Conservation (phyloP, 2,888 invertebrate genomes). For the Dermolepida albohirtum region DNA sequence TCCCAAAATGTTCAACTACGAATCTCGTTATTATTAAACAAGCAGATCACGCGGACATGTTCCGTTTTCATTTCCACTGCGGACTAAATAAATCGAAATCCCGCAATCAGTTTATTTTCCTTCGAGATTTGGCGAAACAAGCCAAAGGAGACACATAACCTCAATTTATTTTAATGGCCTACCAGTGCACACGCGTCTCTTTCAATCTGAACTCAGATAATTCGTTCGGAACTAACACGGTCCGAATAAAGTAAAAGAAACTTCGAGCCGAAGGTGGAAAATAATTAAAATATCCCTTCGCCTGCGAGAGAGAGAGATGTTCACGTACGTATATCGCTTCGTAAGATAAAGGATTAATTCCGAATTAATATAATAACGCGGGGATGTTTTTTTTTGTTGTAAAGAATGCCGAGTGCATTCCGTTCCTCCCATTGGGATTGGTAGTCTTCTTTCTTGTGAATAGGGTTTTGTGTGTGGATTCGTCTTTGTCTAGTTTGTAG, state of each 20-base stretch:
- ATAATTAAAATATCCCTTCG: too few species aligned
- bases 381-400: too few species aligned
- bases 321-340: too few species aligned
- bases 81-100: conserved; percentile 6
- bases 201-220: too few species aligned
- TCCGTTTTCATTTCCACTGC: background rate
- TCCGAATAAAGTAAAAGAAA: too few species aligned
- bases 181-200: background rate
- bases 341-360: conserved; percentile 16
- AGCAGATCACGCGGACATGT: too few species aligned
- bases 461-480: background rate
- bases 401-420: conserved; percentile 7
- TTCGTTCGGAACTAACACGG: too few species aligned
- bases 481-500: conserved; percentile 41
- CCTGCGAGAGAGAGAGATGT: too few species aligned
- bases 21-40: too few species aligned
- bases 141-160: conserved; percentile 33
- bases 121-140: conserved; percentile 27
- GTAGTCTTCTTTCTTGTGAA: background rate
- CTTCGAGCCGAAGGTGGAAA: too few species aligned
- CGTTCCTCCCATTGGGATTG: conserved; percentile 14
- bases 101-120: conserved; percentile 31
- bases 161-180: conserved; percentile 35
- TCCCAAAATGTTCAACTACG: too few species aligned
- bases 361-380: conserved; percentile 24